A percentile compares a stretch with the other conserved stretches of the same genome.
phyloP scores from a whole-genome alignment of 2,888 invertebrate species.

The Heliconius charithonia region DNA sequence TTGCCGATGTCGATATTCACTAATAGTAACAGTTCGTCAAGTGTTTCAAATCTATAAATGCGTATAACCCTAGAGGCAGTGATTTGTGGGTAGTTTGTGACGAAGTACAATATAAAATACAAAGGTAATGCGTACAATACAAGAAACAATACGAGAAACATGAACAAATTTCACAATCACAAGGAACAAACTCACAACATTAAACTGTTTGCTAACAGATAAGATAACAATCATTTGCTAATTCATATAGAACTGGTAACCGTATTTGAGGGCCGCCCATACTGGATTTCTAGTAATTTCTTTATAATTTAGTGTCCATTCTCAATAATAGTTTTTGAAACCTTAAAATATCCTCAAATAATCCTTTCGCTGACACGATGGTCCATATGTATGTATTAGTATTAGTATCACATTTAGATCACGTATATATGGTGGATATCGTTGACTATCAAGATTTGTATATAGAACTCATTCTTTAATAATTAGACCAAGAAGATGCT shows the following conservation, averaged over 20 bases:
- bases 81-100: slow-evolving; percentile 58
- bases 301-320: background rate
- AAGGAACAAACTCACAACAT: slow-evolving; percentile 47
- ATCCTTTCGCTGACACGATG: background rate
- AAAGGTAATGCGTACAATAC: background rate
- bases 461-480: background rate
- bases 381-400: background rate
- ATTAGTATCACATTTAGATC: background rate
- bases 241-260: slow-evolving; percentile 45
- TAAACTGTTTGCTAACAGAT: slow-evolving; percentile 44
- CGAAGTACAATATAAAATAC: slow-evolving; percentile 14
- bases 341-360: background rate
- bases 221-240: slow-evolving; percentile 46
- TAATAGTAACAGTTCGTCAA: slow-evolving; percentile 31
- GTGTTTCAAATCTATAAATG: slow-evolving; percentile 52
- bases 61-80: slow-evolving; percentile 57
- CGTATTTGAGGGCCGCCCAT: background rate
- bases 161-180: slow-evolving; percentile 45
- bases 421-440: background rate
- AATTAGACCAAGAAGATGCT: background rate
- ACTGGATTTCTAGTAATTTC: background rate
- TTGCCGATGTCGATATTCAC: slow-evolving; percentile 53
- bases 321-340: background rate
- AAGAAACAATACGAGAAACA: slow-evolving; percentile 36
- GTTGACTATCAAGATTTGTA: background rate